Percentiles rank a stretch among this genome's conserved stretches.
Conservation (phyloP, 2,888 invertebrate species). For the Brachyptera putata region DNA sequence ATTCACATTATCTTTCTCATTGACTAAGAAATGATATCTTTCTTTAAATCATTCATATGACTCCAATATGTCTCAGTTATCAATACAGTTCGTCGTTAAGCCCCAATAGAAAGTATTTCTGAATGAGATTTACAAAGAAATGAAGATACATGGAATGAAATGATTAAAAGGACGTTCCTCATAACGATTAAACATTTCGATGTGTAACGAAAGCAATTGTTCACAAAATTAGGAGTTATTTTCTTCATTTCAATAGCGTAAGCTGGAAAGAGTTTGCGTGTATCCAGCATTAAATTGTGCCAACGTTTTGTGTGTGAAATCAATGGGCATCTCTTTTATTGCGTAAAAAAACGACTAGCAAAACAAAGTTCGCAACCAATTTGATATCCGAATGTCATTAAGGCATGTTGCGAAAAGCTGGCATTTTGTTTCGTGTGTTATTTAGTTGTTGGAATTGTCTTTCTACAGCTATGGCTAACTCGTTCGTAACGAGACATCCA, state of each 20-base stretch:
- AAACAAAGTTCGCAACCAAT: background rate
- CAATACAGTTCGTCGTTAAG: no score
- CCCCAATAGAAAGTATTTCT: no score
- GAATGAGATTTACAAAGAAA: no score
- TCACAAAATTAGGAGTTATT: slow-evolving; percentile 6
- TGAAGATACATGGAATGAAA: no score
- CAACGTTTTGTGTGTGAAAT: slow-evolving; percentile 2
- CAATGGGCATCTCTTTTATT: no score
- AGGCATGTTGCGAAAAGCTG: slow-evolving; percentile 1
- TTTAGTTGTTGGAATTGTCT: slow-evolving; percentile 11
- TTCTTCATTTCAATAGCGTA: background rate
- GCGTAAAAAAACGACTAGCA: background rate
- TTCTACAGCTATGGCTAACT: background rate
- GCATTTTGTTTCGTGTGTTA: background rate
- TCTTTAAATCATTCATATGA: no score
- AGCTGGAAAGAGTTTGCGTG: no score
- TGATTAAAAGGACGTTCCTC: no score
- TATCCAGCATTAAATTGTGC: slow-evolving; percentile 12
- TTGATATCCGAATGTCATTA: slow-evolving; percentile 1
- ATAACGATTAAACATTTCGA: no score
- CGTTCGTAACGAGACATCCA: slow-evolving; percentile 12
- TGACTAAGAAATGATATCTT: no score
- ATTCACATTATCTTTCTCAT: no score
- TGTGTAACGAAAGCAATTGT: background rate
- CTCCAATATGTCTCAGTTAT: no score